Evolutionary conservation across 2,797 vertebrate genomes (phyloP).

Genomic region (Notoglanidium macrostoma): DNA sequence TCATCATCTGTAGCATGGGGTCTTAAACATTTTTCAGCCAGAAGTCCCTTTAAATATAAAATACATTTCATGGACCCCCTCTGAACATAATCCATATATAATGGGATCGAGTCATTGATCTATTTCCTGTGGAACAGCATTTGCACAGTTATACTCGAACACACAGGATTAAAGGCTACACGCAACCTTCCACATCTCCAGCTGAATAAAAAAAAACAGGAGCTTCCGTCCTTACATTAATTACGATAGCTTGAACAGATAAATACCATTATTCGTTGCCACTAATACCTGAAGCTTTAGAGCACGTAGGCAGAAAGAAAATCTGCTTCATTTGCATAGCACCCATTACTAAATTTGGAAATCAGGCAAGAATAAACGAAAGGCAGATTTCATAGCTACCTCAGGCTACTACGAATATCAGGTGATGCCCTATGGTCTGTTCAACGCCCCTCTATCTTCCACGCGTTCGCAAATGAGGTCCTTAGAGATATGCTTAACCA

Average conservation of each 20-base stretch:
- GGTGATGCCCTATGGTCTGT: conserved; percentile 10
- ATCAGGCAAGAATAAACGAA: not conserved
- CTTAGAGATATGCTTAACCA: conserved; percentile 11
- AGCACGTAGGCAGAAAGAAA: not conserved
- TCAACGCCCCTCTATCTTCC: conserved; percentile 2
- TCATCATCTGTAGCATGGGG: not conserved
- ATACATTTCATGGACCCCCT: not conserved
- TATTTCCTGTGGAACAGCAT: not conserved
- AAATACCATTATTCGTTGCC: not conserved
- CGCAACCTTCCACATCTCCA: not conserved
- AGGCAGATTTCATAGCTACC: not conserved
- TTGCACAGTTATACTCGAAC: not conserved
- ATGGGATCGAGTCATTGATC: not conserved
- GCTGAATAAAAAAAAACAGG: not conserved
- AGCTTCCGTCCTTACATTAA: not conserved
- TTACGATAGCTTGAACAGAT: not conserved
- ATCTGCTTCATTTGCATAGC: not conserved
- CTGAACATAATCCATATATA: not conserved
- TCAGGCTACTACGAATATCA: conserved; percentile 8
- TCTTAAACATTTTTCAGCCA: not conserved
- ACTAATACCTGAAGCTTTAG: not conserved
- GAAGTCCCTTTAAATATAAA: not conserved
- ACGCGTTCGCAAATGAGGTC: conserved; percentile 25
- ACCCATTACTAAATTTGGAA: not conserved
- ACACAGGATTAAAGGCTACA: not conserved